Base-by-base conservation (phyloP, 2,888 invertebrate species). In the Dynastes grantii region DNA sequence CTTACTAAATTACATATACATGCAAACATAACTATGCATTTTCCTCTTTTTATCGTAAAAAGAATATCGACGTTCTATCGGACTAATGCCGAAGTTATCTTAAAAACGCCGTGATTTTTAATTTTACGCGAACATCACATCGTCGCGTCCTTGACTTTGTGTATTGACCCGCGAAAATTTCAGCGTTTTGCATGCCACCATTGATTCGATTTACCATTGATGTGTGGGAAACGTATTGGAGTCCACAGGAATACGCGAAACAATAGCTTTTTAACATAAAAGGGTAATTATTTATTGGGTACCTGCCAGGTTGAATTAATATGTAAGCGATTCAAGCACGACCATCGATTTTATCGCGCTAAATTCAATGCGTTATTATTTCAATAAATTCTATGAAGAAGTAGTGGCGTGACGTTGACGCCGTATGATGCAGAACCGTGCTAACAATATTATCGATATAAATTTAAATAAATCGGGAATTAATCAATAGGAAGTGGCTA, bases 261-360 rank as follows among this genome's bases (percentile, higher is more conserved):
- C 73, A 75, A 75, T 75, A 61, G 73, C 73, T 75, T 75, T 61
- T 75, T 61, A 75, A 61, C 73, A 61, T 75, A 75, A 75, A 75
- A 61, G 45, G 55, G 49, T 75, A 75, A 75, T 75, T 61, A 75
- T 61, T 75, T 75, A 75, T 29, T 49, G 61, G 45, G 73, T 75
- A 61, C 45, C 73, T 75, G 73, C 73, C 61, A 45, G 61, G 61
- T 61, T 27, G 73, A 51, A 75, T 75, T 75, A 75, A 63, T 75
- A 75, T 61, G 73, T 75, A 75, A 75, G 61, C 73, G 63, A 75
- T 61, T 75, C 63, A 75, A 63, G 73, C 73, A 63, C 73, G 73
- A 75, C 63, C 27, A 75, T 45, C 40, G 61, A 75, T 75, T 27
- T 61, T 75, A 75, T 75, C 73, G 45, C 40, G 61, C 27, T 27